phyloP scores from a whole-genome alignment of 2,113 vertebrate species.

The Eulemur macaco region DNA sequence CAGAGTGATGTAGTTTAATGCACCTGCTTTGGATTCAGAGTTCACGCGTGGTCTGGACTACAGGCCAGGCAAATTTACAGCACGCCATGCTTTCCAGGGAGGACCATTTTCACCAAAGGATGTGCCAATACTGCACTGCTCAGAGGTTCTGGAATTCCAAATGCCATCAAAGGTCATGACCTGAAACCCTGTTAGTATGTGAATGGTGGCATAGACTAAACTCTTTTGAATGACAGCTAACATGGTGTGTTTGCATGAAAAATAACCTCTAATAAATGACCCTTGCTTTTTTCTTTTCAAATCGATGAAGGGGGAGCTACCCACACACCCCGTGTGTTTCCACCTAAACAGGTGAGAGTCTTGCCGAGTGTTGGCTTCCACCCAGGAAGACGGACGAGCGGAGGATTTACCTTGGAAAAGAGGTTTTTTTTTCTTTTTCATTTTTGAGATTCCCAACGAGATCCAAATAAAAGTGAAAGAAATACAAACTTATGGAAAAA shows the following conservation, averaged over 20 bases:
- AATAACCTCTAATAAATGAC: conserved; percentile 95
- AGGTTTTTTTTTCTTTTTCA: neutral
- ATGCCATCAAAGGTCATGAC: conserved; percentile 95
- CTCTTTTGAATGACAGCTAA: conserved; percentile 93
- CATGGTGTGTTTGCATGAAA: conserved; percentile 93
- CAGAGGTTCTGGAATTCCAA: conserved; percentile 96
- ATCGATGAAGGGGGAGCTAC: conserved; percentile 89
- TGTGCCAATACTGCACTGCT: conserved; percentile 97
- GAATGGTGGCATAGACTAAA: conserved; percentile 85
- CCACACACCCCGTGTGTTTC: conserved; percentile 93
- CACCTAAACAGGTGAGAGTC: conserved; percentile 85
- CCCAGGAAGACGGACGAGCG: neutral
- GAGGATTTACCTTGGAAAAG: neutral
- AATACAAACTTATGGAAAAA: conserved; percentile 1
- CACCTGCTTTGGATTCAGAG: conserved; percentile 83
- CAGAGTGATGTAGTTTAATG: conserved; percentile 81
- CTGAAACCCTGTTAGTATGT: conserved; percentile 93
- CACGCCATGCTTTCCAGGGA: conserved; percentile 91
- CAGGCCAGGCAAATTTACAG: conserved; percentile 96
- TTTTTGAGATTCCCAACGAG: neutral
- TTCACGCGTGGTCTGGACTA: conserved; percentile 89
- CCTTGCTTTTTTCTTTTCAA: conserved; percentile 93
- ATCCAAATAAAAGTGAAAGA: neutral
- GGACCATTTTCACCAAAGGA: conserved; percentile 89
- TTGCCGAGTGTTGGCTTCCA: conserved; percentile 49